A percentile compares a stretch with the other conserved stretches of the same genome.
Evolutionary conservation across 2,113 vertebrate species (phyloP).

Genomic region (Blennius ocellaris): DNA sequence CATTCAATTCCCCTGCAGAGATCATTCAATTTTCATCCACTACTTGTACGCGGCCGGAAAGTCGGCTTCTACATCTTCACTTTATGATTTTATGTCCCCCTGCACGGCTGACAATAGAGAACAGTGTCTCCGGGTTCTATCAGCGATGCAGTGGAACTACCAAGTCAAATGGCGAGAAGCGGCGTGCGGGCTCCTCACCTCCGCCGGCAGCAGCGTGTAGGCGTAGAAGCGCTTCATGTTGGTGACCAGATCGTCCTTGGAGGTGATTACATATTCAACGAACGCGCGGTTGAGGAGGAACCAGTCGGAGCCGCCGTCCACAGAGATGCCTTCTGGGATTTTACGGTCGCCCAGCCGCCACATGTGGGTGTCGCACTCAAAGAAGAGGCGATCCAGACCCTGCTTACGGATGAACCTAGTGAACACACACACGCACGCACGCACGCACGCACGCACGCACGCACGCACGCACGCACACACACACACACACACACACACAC

Average conservation of each 20-base stretch:
- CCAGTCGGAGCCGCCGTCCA: constrained; percentile 97
- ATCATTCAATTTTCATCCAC: constrained; percentile 51
- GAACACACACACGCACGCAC: constrained; percentile 9
- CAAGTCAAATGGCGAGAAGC: constrained; percentile 2
- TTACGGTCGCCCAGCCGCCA: constrained; percentile 96
- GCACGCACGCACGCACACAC: constrained; percentile 4
- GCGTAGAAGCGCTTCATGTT: constrained; percentile 98
- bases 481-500: constrained; percentile 4
- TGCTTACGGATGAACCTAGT: constrained; percentile 96
- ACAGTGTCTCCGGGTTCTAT: constrained; percentile 9
- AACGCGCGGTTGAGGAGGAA: constrained; percentile 96
- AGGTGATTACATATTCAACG: constrained; percentile 95
- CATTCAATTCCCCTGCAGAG: constrained; percentile 59
- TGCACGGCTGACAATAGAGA: constrained; percentile 4
- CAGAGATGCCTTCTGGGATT: constrained; percentile 94
- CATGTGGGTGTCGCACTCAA: constrained; percentile 98
- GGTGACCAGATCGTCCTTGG: constrained; percentile 91
- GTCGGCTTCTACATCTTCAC: constrained; percentile 32
- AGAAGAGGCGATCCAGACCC: constrained; percentile 95
- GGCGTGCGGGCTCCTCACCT: constrained; percentile 81
- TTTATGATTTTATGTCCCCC: constrained; percentile 29
- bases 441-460: constrained; percentile 3
- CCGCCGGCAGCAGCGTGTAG: constrained; percentile 94
- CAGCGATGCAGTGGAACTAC: neutral
- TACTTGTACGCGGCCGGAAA: constrained; percentile 36